Evolutionary conservation across 2,113 vertebrate genomes (phyloP), one percentile per base, ranked within the genome.

Genomic region (Alligator sinensis): DNA sequence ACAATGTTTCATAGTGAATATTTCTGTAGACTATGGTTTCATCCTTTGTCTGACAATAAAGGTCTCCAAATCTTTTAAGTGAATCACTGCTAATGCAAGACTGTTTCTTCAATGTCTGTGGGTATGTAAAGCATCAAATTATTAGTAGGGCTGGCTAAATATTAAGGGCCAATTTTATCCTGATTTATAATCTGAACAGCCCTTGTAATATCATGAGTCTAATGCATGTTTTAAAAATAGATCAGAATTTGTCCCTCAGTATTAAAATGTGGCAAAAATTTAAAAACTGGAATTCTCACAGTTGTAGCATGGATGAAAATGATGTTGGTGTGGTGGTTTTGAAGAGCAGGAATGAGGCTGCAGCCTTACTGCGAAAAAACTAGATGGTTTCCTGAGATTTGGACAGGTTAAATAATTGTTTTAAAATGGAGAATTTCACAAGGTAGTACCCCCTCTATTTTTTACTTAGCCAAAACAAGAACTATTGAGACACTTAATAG

Each of bases 391-490:
- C n/a, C 64, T 78, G 62, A 79, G 60, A 47, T 34, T 80, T 78
- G 68, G 66, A 92, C 22, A 66, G 58, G 54, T 83, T 83, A 59
- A 21, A 0, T 62, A 70, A 2, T 47, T 47, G 1, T 84, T 62
- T 47, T 80, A 91, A 21, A 62, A 72, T 77, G 59, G 80, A 17
- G 8, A 55, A 82, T 94, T 95, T 90, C 60, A 66, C 61, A 58
- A 78, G 77, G 61, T 9, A 24, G 8, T 22, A 11, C 61, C 25
- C 25, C 10, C 61, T 62, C 9, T 62, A 62, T 62, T 62, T 72
- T 95, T 82, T 62, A 89, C 66, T 82, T 87, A 91, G 82, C 91
- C 86, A 28, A 97, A 93, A 84, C 75, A 72, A 87, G 83, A 76
- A 34, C 47, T 58, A 82, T 64, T 3, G 60, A 25, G 25, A 62